phyloP scores from a whole-genome alignment of 2,113 vertebrate genomes.

The Tricholaema leucomelas region DNA sequence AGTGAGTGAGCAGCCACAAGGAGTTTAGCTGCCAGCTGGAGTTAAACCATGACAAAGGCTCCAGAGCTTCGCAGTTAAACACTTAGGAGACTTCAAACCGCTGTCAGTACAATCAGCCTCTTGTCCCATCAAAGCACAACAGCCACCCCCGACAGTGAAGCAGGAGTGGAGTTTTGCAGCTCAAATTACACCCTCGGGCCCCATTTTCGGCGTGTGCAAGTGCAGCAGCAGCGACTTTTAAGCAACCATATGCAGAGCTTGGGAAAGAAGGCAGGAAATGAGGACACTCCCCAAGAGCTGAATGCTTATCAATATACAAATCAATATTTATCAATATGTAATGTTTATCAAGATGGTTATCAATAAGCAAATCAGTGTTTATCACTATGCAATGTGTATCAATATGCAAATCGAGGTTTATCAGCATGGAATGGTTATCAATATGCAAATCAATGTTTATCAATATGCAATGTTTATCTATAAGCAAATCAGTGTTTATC shows the following conservation, averaged over 20 bases:
- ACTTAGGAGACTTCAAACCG: background rate
- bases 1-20: fast-evolving
- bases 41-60: background rate
- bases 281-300: background rate
- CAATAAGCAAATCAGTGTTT: no score
- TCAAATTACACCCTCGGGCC: no score
- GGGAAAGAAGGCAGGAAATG: background rate
- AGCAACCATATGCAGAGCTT: fast-evolving
- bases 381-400: no score
- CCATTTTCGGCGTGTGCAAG: background rate
- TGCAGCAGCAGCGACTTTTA: background rate
- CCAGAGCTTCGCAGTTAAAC: background rate
- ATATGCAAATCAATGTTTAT: no score
- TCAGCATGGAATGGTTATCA: no score
- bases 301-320: no score
- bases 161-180: fast-evolving
- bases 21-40: no score
- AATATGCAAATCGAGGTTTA: no score
- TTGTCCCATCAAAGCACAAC: background rate
- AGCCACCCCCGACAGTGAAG: background rate
- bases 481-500: no score
- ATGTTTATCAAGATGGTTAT: no score
- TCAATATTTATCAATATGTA: no score
- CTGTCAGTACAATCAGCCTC: background rate
- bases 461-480: no score